These are phyloP conservation scores for Diarsia rubi DNA, from an alignment of 2,888 invertebrate species.

Conservation along the genomic window DNA sequence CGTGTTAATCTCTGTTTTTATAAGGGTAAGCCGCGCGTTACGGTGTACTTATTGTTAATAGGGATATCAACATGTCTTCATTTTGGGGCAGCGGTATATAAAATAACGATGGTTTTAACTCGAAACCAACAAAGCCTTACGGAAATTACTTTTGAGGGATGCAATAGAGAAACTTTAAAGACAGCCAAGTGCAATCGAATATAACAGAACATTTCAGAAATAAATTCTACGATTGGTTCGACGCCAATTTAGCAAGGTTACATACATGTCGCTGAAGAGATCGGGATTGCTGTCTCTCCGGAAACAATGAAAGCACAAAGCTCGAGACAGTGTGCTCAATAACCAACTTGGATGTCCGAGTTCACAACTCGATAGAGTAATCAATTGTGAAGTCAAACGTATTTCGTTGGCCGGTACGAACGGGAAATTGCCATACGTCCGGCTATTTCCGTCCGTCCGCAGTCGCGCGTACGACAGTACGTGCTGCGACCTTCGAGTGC, in stretches of 20 bases:
- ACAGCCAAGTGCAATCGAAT: constrained; percentile 1
- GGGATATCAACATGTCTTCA: constrained; percentile 58
- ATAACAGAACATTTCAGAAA: constrained; percentile 6
- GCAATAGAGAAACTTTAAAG: not conserved
- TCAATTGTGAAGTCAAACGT: constrained; percentile 59
- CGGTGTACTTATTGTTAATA: constrained; percentile 54
- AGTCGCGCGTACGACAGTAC: constrained; percentile 70
- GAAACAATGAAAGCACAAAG: constrained; percentile 36
- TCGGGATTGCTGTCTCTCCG: not conserved
- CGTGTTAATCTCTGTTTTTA: constrained; percentile 73
- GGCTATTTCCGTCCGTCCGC: constrained; percentile 84
- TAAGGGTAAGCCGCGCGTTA: constrained; percentile 56
- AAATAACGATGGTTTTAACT: constrained; percentile 12
- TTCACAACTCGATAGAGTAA: constrained; percentile 47
- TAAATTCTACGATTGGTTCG: constrained; percentile 25
- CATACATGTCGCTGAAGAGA: constrained; percentile 9
- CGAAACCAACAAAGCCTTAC: not conserved
- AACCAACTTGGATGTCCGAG: constrained; percentile 28
- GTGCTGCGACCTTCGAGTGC: constrained; percentile 81
- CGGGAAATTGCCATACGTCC: constrained; percentile 85
- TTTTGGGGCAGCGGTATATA: constrained; percentile 15
- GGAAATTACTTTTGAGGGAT: not conserved
- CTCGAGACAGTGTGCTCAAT: not conserved
- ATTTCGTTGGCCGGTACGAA: constrained; percentile 65
- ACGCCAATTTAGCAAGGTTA: constrained; percentile 33